These are phyloP conservation scores for Chelonus insularis DNA, from an alignment of 1,140 invertebrate genomes.

Conservation along the genomic window DNA sequence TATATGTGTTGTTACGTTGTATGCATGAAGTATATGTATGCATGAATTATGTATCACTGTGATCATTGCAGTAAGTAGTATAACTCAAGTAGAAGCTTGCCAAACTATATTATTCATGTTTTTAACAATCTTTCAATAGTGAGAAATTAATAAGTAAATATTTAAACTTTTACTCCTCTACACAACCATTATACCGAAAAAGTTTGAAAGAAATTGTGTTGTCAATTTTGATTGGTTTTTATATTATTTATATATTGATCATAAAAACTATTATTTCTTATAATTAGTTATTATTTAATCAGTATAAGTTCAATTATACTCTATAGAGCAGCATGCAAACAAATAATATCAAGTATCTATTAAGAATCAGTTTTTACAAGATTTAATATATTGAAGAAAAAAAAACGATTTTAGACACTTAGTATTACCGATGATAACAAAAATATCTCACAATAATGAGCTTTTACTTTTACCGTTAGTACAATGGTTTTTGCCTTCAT, in stretches of 20 bases:
- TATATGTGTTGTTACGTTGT: no score
- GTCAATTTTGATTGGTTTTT: no score
- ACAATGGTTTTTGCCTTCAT: neutral
- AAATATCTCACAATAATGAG: no score
- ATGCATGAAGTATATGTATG: no score
- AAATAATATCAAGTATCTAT: no score
- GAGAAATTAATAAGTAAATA: neutral
- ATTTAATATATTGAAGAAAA: slow-evolving; percentile 16
- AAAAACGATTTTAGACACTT: neutral
- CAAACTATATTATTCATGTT: slow-evolving; percentile 4
- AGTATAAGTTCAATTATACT: slow-evolving; percentile 19
- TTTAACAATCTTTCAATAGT: neutral
- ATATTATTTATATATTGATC: no score
- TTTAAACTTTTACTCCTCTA: no score
- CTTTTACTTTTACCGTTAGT: neutral
- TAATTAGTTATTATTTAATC: slow-evolving; percentile 25
- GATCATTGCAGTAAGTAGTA: slow-evolving; percentile 39
- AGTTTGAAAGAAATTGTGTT: no score
- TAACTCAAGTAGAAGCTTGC: slow-evolving; percentile 42
- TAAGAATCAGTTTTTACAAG: no score
- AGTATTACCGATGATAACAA: no score
- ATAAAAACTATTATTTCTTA: slow-evolving; percentile 20
- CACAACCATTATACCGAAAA: no score
- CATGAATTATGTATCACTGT: slow-evolving; percentile 40
- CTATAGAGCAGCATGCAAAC: slow-evolving; percentile 32